Evolutionary conservation across 30 jellyfish, hydroid and myxozoan genomes (phyloP).

Genomic region (Morbakka virulenta): DNA sequence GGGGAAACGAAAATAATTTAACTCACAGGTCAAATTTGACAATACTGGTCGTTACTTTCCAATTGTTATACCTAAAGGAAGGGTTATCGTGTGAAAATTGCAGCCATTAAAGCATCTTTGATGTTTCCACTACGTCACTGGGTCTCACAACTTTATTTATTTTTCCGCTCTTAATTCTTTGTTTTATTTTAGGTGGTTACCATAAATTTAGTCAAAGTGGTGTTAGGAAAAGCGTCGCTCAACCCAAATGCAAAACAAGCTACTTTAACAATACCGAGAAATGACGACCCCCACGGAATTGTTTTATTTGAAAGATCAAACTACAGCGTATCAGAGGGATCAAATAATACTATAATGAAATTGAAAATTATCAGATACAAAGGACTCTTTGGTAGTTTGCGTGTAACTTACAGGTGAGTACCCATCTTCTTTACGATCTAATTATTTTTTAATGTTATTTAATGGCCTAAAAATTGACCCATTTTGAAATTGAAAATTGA

Average conservation of each 20-base stretch:
- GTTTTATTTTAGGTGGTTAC: slow-evolving; percentile 38
- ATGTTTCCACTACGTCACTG: too few species aligned
- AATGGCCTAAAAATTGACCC: too few species aligned
- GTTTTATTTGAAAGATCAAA: slow-evolving; percentile 48
- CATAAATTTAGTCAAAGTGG: slow-evolving; percentile 21
- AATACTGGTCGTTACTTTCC: too few species aligned
- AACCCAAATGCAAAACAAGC: slow-evolving; percentile 29
- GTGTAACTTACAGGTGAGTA: slow-evolving; percentile 64
- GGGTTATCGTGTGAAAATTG: too few species aligned
- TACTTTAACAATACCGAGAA: slow-evolving; percentile 34
- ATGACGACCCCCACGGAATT: slow-evolving; percentile 85
- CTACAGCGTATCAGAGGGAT: slow-evolving; percentile 39
- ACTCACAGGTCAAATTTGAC: too few species aligned
- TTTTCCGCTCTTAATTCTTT: neutral
- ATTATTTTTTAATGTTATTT: too few species aligned
- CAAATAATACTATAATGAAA: slow-evolving; percentile 5
- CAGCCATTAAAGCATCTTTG: too few species aligned
- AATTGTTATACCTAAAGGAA: too few species aligned
- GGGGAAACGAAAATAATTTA: too few species aligned
- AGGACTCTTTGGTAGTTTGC: slow-evolving; percentile 68
- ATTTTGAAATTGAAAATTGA: too few species aligned
- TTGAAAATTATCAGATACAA: slow-evolving; percentile 40
- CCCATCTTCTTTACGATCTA: too few species aligned
- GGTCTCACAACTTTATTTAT: too few species aligned
- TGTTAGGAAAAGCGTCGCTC: slow-evolving; percentile 65